Base-by-base conservation (phyloP, 2,113 vertebrate species). In the Silurus glanis region DNA sequence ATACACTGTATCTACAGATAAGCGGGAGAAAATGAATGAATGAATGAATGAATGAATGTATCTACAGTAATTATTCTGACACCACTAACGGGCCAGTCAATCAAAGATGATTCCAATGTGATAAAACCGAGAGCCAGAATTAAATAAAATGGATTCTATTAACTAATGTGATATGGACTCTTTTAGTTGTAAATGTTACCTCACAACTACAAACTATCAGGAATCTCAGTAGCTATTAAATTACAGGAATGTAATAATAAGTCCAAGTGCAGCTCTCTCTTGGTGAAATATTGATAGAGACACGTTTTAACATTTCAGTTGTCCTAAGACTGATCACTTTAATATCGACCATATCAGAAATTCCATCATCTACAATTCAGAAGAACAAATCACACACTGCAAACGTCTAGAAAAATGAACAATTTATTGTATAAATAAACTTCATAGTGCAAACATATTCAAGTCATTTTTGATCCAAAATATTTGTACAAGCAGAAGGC, bases 381-480 rank as follows among this genome's bases (percentile, higher is more conserved):
- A 82, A 86, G 83, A 89, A 87, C 55, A 86, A 90, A 86, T 79
- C 86, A 86, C 88, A 86, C 72, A 61, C 84, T 37, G 74, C 47
- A 87, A 83, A 75, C 75, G 14, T 72, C 74, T 45, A 87, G 82
- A 88, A 83, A 88, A 85, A 88, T 86, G 47, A 82, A 86, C 86
- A 58, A 86, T 90, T 90, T 90, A 90, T 89, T 90, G 82, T 59
- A 83, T 61, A 87, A 86, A 88, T 64, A 86, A 85, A 81, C 75
- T 75, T 55, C 28, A 55, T 62, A 78, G 78, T 86, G 86, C 69
- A 88, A 89, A 82, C 66, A 82, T 49, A 67, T 76, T 80, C 55
- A 80, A 84, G 61, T 37, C 13, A 85, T 74, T 84, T 87, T 83
- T 51, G 45, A 83, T 82, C 67, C 71, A 45, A 80, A 84, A 84